Evolutionary conservation across 2,113 vertebrate species (phyloP), one percentile per base, ranked within the genome.

Genomic region (Lampris incognitus): DNA sequence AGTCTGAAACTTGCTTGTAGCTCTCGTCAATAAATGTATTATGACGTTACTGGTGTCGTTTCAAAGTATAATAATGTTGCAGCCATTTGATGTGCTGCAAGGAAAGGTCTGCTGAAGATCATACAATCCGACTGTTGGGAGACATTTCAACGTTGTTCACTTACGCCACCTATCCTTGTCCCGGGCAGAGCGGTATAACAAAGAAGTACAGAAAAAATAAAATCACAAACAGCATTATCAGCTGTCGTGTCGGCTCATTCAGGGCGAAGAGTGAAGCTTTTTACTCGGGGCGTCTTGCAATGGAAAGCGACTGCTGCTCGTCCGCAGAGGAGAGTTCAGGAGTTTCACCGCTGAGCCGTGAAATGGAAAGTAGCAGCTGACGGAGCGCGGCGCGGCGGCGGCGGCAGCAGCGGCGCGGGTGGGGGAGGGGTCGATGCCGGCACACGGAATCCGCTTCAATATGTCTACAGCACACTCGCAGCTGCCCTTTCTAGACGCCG

Each of bases 351-450:
- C 86, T 89, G 89, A 96, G 91, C 92, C 91, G 86, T 94, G 94
- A 94, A 96, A 95, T 94, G 93, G 92, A 88, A 93, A 94, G 90
- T 83, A 95, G 80, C 91, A 95, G 94, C 91, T 92, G 91, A 92
- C 89, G 92, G 76, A 85, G 72, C 78, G 81, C 72, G 79, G 78
- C 69, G 54, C 64, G 74, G 41, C 88, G 73, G 69, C 83, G 67
- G 61, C 66, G 66, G 91, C 83, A 37, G 87, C 89, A 58, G 84
- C 84, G 87, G 81, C 78, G 78, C 88, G 89, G 24, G 61, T 84
- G 81, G 87, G 88, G 90, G 93, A 78, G 70, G 92, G 91, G 52
- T 79, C 58, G 69, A 55, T 41, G 54, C 52, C 52, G 60, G 65
- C 11, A 59, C 72, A 4, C 42, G 62, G 24, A 60, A 69, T 46